These are phyloP conservation scores for Nymphalis c-album DNA, from an alignment of 2,888 invertebrate genomes.

Conservation along the genomic window DNA sequence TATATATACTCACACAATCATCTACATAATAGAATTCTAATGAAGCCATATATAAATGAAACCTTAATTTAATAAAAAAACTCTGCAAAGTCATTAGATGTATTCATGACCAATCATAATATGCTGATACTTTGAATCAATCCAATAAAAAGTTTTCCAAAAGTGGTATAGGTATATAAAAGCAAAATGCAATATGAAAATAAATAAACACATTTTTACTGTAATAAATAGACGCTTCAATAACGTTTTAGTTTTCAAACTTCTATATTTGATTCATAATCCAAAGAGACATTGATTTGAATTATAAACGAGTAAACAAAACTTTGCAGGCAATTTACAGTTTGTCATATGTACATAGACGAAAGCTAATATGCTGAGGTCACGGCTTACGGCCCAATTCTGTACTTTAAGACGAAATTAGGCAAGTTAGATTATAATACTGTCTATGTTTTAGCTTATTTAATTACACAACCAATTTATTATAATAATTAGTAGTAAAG, in stretches of 20 bases:
- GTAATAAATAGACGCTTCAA: no score
- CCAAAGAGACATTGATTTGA: conserved; percentile 8
- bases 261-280: conserved; percentile 12
- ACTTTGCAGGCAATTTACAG: conserved; percentile 35
- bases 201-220: no score
- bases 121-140: no score
- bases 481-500: no score
- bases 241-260: background rate
- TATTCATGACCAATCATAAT: no score
- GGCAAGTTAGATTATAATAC: conserved; percentile 23
- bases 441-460: background rate
- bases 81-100: no score
- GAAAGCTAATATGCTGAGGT: conserved; percentile 28
- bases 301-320: conserved; percentile 24
- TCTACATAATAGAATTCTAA: background rate
- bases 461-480: background rate
- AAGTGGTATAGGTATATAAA: no score
- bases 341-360: conserved; percentile 27
- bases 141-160: no score
- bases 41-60: no score
- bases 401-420: conserved; percentile 25
- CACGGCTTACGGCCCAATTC: conserved; percentile 26
- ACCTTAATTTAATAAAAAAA: no score
- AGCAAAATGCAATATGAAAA: no score
- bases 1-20: conserved; percentile 19